Evolutionary conservation across 2,113 vertebrate genomes (phyloP).

Genomic region (Trochalopteron elliotii): DNA sequence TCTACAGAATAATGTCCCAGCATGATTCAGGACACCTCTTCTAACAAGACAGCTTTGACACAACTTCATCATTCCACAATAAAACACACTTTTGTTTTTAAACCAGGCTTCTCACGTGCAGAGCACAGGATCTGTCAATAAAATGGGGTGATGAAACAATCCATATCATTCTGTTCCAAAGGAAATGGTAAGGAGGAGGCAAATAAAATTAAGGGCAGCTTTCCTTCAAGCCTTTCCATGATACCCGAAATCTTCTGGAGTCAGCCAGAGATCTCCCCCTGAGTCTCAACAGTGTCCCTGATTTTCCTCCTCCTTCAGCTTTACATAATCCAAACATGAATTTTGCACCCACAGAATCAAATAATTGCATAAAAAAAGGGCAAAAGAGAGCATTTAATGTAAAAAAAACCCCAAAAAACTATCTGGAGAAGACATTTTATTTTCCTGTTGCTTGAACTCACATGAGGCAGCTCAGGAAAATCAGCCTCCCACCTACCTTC

Average conservation of each 20-base stretch:
- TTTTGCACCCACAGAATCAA: accelerated
- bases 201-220: not conserved
- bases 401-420: too few relatives aligned
- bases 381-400: not conserved
- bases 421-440: not conserved
- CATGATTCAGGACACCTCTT: not conserved
- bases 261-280: not conserved
- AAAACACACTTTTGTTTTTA: not conserved
- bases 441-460: not conserved
- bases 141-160: not conserved
- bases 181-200: not conserved
- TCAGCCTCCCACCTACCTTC: not conserved
- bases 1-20: accelerated
- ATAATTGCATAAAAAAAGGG: not conserved
- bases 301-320: not conserved
- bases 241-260: not conserved
- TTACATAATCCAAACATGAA: not conserved
- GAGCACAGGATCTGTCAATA: not conserved
- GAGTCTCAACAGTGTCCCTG: not conserved
- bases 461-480: not conserved
- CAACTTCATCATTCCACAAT: not conserved
- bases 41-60: not conserved
- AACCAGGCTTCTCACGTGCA: not conserved
- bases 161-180: not conserved
- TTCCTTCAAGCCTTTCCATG: not conserved